Conservation (phyloP, 2,113 vertebrate species). For the Rhinopomastus cyanomelas region DNA sequence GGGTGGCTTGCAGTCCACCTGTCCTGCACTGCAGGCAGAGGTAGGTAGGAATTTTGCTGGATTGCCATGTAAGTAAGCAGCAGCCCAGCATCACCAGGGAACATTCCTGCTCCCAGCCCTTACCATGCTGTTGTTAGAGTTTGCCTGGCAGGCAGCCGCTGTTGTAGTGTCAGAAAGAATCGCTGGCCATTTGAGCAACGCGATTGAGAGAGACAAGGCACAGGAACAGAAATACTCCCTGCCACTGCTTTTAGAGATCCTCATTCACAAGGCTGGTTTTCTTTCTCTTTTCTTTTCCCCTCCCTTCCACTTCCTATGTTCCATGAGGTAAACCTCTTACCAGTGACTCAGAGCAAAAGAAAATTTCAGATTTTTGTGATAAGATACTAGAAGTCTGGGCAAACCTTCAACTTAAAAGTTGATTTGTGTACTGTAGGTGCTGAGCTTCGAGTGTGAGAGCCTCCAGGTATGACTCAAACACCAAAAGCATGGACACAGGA, state of each 20-base stretch:
- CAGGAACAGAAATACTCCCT: not conserved
- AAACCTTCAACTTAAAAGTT: not conserved
- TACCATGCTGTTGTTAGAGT: not conserved
- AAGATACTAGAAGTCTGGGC: not conserved
- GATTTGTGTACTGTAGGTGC: not conserved
- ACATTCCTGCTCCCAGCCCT: not conserved
- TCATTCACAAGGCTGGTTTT: not conserved
- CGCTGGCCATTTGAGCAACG: not conserved
- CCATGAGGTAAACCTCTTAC: not conserved
- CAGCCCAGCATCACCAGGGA: not conserved
- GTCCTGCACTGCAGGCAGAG: not conserved
- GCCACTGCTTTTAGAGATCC: not conserved
- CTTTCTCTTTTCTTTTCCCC: not conserved
- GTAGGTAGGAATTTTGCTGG: not conserved
- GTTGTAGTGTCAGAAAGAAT: not conserved
- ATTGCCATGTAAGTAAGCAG: not conserved
- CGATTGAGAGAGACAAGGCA: not conserved
- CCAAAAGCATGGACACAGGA: not conserved
- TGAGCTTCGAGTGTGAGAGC: not conserved
- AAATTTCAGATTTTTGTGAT: conserved; percentile 1
- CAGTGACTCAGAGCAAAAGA: conserved; percentile 14
- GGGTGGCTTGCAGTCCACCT: not conserved
- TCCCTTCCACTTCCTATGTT: not conserved
- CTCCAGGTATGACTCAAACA: not conserved
- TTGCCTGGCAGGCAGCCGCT: not conserved